Base-by-base conservation (phyloP, 2,888 invertebrate species). In the Tryphoninae sp. region DNA sequence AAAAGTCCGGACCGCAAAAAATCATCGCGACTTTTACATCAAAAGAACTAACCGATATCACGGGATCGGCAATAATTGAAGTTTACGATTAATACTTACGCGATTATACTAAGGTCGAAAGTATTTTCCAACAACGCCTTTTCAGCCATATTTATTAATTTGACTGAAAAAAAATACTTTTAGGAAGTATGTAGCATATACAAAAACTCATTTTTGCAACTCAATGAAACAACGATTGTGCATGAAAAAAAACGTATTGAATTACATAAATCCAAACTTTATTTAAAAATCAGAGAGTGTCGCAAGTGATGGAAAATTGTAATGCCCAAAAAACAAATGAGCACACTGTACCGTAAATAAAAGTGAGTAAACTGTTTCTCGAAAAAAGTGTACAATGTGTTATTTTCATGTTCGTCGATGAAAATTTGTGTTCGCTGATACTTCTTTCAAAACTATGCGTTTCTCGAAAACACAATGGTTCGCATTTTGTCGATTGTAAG, bases 11-110 rank as follows among this genome's bases (percentile, higher is more conserved):
- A 3, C 93, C 94, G 74, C 94, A 95, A 81, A 95, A 93, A 87
- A 92, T 96, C 77, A 94, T 96, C 11, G 96, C 95, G 0, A 95
- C 95, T 13, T 96, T 96, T 91, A 94, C 94, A 67, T 96, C 96
- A 0, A 94, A 92, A 40, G 94, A 96, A 88, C 92, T 96, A 9
- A 93, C 94, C 76, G 96, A 96, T 87, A 94, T 96, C 80, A 94
- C 93, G 6, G 96, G 96, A 51, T 94, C 95, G 0, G 94, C 94
- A 19, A 93, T 93, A 62, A 93, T 94, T 45, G 45, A 45, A 1
- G 45, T 45, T 45, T 45, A 13, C 45, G 45, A 45, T 13, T 45
- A 45, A 45, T 45, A 13, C 13, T 45, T 9, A 13, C 11, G 13
- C 2, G 13, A 11, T 13, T 45, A 45, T 3, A 45, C 45, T 61